A percentile compares a stretch with the other conserved stretches of the same genome.
Conservation (phyloP, 2,888 invertebrate genomes). For the Nephrocerus scutellatus region DNA sequence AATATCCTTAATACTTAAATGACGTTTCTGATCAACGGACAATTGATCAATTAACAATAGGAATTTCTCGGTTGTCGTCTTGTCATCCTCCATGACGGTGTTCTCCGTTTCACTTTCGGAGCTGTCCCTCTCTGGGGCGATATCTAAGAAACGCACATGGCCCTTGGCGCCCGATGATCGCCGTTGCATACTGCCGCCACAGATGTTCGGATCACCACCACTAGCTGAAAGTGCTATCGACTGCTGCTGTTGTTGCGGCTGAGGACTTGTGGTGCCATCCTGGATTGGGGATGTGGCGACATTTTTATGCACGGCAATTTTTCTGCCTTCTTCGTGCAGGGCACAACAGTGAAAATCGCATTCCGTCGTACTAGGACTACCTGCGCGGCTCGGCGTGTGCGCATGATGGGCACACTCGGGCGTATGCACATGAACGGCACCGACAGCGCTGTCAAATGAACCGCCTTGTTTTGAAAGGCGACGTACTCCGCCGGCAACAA, state of each 20-base stretch:
- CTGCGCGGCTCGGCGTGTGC: slow-evolving; percentile 63
- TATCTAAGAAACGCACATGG: slow-evolving; percentile 80
- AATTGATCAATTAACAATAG: slow-evolving; percentile 87
- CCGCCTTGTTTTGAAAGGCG: slow-evolving; percentile 56
- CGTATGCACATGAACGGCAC: slow-evolving; percentile 72
- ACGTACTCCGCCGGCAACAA: slow-evolving; percentile 40
- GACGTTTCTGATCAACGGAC: slow-evolving; percentile 85
- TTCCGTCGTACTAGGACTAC: slow-evolving; percentile 62
- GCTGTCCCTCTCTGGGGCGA: slow-evolving; percentile 70
- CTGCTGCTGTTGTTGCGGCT: slow-evolving; percentile 48
- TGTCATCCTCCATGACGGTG: slow-evolving; percentile 86
- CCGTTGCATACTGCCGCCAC: slow-evolving; percentile 43
- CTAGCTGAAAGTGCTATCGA: slow-evolving; percentile 11
- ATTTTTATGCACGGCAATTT: slow-evolving; percentile 86
- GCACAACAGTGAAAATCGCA: slow-evolving; percentile 96
- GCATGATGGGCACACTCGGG: slow-evolving; percentile 68
- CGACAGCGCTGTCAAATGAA: slow-evolving; percentile 61
- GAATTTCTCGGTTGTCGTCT: slow-evolving; percentile 84
- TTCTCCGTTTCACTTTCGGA: slow-evolving; percentile 91
- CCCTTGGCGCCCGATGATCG: slow-evolving; percentile 57
- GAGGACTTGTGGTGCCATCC: slow-evolving; percentile 64
- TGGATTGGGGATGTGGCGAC: slow-evolving; percentile 90
- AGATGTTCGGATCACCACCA: slow-evolving; percentile 40
- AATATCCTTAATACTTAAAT: slow-evolving; percentile 89
- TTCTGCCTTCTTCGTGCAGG: slow-evolving; percentile 84